Evolutionary conservation across 2,888 invertebrate species (phyloP), one percentile per base, ranked within the genome.

Genomic region (Polia nebulosa): DNA sequence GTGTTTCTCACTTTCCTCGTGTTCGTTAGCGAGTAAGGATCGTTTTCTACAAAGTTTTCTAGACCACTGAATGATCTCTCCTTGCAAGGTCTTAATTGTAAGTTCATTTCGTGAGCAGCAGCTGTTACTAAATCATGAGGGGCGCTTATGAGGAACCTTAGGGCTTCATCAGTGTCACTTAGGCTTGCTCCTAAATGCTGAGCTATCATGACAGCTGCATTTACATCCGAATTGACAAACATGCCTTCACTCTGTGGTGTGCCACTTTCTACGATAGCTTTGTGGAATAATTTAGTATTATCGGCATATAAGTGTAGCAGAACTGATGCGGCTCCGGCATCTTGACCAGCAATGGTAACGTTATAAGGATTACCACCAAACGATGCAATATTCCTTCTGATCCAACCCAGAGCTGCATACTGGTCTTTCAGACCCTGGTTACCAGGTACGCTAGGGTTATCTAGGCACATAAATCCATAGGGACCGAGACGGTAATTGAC

Each of bases 401-500:
- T 87, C 95, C 95, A 95, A 2, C 72, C 84, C n/a, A 95, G 76
- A 1, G 95, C 95, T 70, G 86, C 81, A 58, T 89, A 90, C 74
- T 95, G 95, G 67, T 95, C 95, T 78, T 94, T 95, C 2, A 95
- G 86, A 0, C 95, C 95, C 78, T 95, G 94, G 68, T 95, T 95
- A 2, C 95, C 95, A 15, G 95, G 89, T 4, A 93, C 86, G 2
- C 85, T 74, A 1, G 95, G 95, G 9, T 87, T 84, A 65, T 93
- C 92, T 0, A 95, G 87, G 45, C 95, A 95, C 89, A 95, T 89
- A 67, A 95, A 95, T 44, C 95, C 95, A 45, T 94, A 95, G 0
- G 95, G 91, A 0, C 95, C 95, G 32, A 95, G 85, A 1, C 95
- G 91, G 70, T 95, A 95, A 70, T 95, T 95, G 0, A 95, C 84